Evolutionary conservation across 2,888 invertebrate species (phyloP).

Genomic region (Ferdinandea cuprea): DNA sequence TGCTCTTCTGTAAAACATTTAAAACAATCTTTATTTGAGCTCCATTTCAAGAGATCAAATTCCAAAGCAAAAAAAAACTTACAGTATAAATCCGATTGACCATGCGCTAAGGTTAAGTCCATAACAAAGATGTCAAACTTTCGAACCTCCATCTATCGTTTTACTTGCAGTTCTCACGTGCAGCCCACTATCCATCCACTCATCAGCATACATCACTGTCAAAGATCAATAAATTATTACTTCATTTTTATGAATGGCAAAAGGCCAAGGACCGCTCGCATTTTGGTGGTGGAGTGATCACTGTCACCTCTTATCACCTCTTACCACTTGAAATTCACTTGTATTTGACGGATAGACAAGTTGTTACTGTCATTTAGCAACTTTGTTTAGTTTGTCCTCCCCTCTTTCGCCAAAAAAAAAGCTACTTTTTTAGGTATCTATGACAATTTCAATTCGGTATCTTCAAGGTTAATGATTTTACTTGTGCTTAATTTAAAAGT

Average conservation of each 20-base stretch:
- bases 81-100: not conserved
- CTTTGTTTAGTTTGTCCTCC: not conserved
- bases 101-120: constrained; percentile 33
- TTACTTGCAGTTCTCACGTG: not conserved
- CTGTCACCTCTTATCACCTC: constrained; percentile 5
- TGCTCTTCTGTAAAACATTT: no score
- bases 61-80: no score
- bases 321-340: constrained; percentile 1
- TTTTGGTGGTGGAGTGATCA: no score
- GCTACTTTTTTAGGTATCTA: constrained; percentile 10
- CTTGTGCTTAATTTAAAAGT: constrained; percentile 34
- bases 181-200: not conserved
- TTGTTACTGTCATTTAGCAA: constrained; percentile 29
- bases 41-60: no score
- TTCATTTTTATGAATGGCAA: constrained; percentile 19
- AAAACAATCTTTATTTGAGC: no score
- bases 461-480: constrained; percentile 41
- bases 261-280: constrained; percentile 41
- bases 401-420: no score
- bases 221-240: constrained; percentile 18
- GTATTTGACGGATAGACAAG: not conserved
- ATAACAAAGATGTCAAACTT: constrained; percentile 15
- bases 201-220: constrained; percentile 22
- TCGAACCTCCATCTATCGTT: not conserved
- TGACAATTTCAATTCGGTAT: constrained; percentile 38